Evolutionary conservation across 2,113 vertebrate species (phyloP).

Genomic region (Bufo bufo): DNA sequence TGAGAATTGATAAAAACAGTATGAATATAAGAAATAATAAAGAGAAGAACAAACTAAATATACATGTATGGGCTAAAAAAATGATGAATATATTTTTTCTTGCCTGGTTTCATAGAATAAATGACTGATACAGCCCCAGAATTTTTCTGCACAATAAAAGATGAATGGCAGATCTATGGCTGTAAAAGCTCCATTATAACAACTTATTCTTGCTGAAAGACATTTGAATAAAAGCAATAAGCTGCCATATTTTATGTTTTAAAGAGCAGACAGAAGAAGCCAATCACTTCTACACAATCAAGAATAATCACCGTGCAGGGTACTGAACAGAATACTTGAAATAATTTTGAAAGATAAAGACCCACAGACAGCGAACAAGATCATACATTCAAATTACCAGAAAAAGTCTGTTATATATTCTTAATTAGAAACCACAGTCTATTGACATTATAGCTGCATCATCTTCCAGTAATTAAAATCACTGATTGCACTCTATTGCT

Average conservation of each 20-base stretch:
- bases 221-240: slow-evolving; percentile 34
- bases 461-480: neutral
- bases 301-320: slow-evolving; percentile 25
- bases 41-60: neutral
- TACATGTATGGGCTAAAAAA: neutral
- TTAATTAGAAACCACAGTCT: neutral
- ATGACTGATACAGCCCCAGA: neutral
- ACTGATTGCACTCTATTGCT: neutral
- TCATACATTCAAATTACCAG: neutral
- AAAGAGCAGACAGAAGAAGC: slow-evolving; percentile 32
- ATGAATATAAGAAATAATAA: neutral
- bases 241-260: slow-evolving; percentile 16
- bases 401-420: neutral
- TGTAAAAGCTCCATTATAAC: slow-evolving; percentile 23
- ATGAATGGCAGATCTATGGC: slow-evolving; percentile 11
- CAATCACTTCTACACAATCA: slow-evolving; percentile 47
- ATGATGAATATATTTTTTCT: slow-evolving; percentile 19
- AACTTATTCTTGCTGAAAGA: slow-evolving; percentile 31
- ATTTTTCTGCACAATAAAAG: slow-evolving; percentile 5
- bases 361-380: neutral
- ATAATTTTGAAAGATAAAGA: slow-evolving; percentile 18
- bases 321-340: slow-evolving; percentile 34
- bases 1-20: neutral
- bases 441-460: slow-evolving; percentile 14
- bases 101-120: slow-evolving; percentile 23